Percentiles rank a stretch among this genome's conserved stretches.
These are phyloP conservation scores for Siderastrea siderea DNA, from an alignment of 92 coral and sea anemone species.

Conservation along the genomic window DNA sequence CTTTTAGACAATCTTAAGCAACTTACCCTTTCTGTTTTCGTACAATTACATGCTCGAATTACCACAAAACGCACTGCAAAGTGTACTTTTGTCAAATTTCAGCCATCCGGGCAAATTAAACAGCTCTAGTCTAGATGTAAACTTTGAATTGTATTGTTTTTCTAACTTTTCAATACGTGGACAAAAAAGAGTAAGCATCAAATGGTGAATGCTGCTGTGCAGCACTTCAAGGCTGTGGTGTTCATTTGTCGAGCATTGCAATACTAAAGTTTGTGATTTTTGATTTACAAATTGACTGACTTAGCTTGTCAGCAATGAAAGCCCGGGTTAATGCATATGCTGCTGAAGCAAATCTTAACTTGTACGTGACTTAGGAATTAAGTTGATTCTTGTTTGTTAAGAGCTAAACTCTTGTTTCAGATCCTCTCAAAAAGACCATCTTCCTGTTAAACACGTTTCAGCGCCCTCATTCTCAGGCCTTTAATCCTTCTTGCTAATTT, in stretches of 20 bases:
- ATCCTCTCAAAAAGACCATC: not conserved
- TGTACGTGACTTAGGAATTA: not conserved
- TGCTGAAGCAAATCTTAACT: not conserved
- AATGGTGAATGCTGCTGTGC: no score
- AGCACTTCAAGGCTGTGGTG: no score
- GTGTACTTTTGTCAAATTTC: not conserved
- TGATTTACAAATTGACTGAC: not conserved
- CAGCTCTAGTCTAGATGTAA: no score
- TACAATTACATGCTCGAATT: not conserved
- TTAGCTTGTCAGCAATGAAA: not conserved
- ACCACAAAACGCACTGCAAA: not conserved
- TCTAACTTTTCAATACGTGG: no score
- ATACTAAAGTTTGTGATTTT: no score
- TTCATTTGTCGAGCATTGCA: no score
- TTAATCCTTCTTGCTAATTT: not conserved
- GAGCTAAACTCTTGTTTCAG: not conserved
- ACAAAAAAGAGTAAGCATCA: no score
- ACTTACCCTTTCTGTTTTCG: not conserved
- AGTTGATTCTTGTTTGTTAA: not conserved
- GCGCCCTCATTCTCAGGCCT: not conserved
- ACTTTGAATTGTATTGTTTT: no score
- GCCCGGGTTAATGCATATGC: not conserved
- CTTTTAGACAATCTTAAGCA: not conserved
- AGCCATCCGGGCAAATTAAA: no score
- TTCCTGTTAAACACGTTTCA: not conserved